phyloP scores from a whole-genome alignment of 2,888 invertebrate genomes.

The Hemicrepidius hirtus region DNA sequence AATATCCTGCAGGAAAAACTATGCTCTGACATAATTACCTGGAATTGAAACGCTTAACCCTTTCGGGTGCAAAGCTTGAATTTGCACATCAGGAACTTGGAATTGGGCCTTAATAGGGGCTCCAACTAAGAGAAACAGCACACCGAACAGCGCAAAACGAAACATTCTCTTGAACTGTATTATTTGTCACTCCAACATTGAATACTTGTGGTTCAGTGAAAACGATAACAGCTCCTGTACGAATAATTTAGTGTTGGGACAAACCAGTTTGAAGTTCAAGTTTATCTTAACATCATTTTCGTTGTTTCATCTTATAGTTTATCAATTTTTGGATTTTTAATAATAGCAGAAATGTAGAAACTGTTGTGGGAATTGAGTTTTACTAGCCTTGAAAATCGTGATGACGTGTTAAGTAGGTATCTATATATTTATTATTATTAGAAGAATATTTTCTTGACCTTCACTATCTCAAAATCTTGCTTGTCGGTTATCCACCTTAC shows the following conservation, averaged over 20 bases:
- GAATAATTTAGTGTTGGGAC: not conserved
- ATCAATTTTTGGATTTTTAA: not conserved
- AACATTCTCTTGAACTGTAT: not conserved
- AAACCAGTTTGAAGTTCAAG: not conserved
- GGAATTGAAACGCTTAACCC: constrained; percentile 79
- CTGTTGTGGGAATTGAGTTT: not conserved
- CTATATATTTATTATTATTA: no score
- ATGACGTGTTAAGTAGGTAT: no score
- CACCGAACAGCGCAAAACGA: not conserved
- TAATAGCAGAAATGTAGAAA: not conserved
- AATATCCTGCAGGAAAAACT: constrained; percentile 3
- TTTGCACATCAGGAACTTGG: constrained; percentile 3
- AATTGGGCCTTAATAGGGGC: not conserved
- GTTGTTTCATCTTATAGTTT: not conserved
- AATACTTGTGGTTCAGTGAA: not conserved
- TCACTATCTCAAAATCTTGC: no score
- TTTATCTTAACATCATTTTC: not conserved
- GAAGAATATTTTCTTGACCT: no score
- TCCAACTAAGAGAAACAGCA: not conserved
- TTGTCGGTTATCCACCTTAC: no score
- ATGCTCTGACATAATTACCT: constrained; percentile 69
- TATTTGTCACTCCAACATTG: not conserved
- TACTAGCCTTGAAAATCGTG: no score
- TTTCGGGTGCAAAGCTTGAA: constrained; percentile 77
- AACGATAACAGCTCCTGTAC: not conserved